phyloP scores from a whole-genome alignment of 1,140 invertebrate genomes.

The Drosophila ohnishii region DNA sequence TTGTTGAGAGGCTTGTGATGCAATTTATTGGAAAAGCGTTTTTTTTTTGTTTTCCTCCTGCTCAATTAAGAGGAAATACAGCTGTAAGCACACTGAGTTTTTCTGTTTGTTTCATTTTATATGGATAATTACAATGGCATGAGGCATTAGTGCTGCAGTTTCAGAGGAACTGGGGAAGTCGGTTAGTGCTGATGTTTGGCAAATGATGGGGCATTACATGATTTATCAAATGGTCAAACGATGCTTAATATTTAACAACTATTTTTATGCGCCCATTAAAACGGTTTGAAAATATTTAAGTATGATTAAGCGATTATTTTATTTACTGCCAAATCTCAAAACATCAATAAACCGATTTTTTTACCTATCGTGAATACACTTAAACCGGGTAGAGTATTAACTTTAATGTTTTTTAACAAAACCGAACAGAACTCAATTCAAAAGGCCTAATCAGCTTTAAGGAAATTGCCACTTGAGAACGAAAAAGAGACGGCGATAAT shows the following conservation, averaged over 20 bases:
- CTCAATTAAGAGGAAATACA: slow-evolving; percentile 50
- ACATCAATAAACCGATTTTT: not conserved
- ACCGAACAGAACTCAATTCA: slow-evolving; percentile 12
- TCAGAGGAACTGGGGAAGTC: slow-evolving; percentile 27
- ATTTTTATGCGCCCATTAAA: slow-evolving; percentile 8
- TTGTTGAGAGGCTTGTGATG: slow-evolving; percentile 61
- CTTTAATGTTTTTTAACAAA: slow-evolving; percentile 11
- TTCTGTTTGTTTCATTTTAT: slow-evolving; percentile 24
- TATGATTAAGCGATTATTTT: not conserved
- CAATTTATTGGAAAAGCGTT: slow-evolving; percentile 75
- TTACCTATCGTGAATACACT: not conserved
- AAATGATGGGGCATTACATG: slow-evolving; percentile 33
- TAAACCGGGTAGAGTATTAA: slow-evolving; percentile 6
- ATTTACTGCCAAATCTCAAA: not conserved
- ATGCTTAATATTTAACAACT: slow-evolving; percentile 20
- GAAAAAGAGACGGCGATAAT: slow-evolving; percentile 50
- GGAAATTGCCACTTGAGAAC: slow-evolving; percentile 57
- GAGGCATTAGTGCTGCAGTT: slow-evolving; percentile 13
- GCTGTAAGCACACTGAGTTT: slow-evolving; percentile 27
- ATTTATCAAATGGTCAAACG: slow-evolving; percentile 16
- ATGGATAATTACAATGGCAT: slow-evolving; percentile 47
- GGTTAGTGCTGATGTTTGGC: slow-evolving; percentile 30
- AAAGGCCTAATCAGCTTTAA: slow-evolving; percentile 67
- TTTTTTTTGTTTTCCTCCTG: slow-evolving; percentile 27
- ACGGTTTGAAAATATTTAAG: not conserved